Percentiles rank a stretch among this genome's conserved stretches.
Evolutionary conservation across 2,113 vertebrate genomes (phyloP).

Genomic region (Eptatretus burgeri): DNA sequence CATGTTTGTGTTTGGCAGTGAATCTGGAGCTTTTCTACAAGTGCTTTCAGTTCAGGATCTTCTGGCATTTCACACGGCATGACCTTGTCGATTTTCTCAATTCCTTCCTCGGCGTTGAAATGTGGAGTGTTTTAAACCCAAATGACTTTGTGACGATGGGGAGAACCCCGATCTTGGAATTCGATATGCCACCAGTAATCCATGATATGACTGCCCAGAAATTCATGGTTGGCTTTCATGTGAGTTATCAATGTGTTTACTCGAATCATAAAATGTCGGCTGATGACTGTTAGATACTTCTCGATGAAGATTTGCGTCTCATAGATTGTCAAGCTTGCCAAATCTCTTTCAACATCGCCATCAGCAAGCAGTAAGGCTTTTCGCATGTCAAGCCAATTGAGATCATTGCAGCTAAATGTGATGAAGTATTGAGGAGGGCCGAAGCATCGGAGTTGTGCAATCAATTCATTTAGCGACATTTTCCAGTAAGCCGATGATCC

Average conservation of each 20-base stretch:
- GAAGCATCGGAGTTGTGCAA: constrained; percentile 1
- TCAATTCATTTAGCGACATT: not conserved
- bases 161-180: not conserved
- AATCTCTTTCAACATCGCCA: too few relatives aligned
- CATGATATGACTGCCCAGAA: not conserved
- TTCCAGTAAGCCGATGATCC: not conserved
- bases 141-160: not conserved
- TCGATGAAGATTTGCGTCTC: too few relatives aligned
- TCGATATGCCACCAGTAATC: constrained; percentile 3
- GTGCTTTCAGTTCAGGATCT: not conserved
- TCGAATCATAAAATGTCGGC: too few relatives aligned
- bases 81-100: not conserved
- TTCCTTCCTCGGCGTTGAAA: not conserved
- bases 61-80: not conserved
- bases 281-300: too few relatives aligned
- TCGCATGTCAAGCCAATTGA: not conserved
- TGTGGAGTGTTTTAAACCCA: not conserved
- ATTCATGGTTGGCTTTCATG: not conserved
- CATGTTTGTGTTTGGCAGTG: not conserved
- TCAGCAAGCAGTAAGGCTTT: too few relatives aligned
- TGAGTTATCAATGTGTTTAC: too few relatives aligned
- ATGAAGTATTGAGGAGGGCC: not conserved
- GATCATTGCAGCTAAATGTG: not conserved
- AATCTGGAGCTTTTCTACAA: not conserved
- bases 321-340: too few relatives aligned